phyloP scores from a whole-genome alignment of 53 echinoderm and acorn worm genomes.

The Paracentrotus lividus region DNA sequence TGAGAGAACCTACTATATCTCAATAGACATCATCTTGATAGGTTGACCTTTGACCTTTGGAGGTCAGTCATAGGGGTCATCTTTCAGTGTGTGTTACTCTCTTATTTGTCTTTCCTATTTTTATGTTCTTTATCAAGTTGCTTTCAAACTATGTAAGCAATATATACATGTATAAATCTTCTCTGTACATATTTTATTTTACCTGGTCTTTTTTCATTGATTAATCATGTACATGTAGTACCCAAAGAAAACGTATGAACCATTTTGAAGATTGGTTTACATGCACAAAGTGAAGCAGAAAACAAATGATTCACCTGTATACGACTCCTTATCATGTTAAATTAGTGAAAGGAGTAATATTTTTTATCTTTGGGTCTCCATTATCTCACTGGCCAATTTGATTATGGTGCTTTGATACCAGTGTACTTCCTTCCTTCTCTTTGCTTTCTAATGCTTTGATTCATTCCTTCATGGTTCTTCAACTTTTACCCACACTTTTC shows the following conservation, averaged over 20 bases:
- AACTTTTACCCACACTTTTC: background rate
- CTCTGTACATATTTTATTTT: background rate
- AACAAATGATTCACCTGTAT: background rate
- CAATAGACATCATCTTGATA: conserved; percentile 16
- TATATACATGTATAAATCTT: conserved; percentile 26
- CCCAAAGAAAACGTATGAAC: background rate
- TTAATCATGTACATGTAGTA: background rate
- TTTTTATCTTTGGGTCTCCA: background rate
- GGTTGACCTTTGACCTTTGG: conserved; percentile 22
- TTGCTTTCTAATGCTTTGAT: background rate
- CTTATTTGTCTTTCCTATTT: conserved; percentile 64
- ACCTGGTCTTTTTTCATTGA: background rate
- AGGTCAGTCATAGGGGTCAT: background rate
- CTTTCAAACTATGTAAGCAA: conserved; percentile 57
- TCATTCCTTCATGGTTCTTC: background rate
- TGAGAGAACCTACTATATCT: conserved; percentile 31
- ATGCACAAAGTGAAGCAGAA: background rate
- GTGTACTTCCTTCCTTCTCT: background rate
- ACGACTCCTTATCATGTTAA: background rate
- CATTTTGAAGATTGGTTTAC: background rate
- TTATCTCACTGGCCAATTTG: background rate
- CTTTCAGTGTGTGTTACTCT: conserved; percentile 56
- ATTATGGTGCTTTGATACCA: background rate
- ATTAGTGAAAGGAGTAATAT: background rate
- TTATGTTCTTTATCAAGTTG: conserved; percentile 36